Percentiles rank a stretch among this genome's conserved stretches.
Evolutionary conservation across 2,888 invertebrate genomes (phyloP).

Genomic region (Alentia gelatinosa): DNA sequence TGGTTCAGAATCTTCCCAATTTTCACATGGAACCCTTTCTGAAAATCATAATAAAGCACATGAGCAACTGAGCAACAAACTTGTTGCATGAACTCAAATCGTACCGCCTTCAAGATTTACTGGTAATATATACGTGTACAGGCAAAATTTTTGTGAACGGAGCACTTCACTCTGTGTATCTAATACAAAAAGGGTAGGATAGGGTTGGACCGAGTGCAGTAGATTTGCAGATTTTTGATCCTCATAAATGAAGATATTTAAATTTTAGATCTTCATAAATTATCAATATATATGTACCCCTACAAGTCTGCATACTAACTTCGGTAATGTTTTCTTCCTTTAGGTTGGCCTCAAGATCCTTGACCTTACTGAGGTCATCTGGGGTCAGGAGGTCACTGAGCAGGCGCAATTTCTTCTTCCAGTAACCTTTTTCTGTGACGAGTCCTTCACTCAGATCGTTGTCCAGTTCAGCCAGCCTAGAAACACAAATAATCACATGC

Average conservation of each 20-base stretch:
- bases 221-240: not conserved
- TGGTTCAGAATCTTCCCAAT: not conserved
- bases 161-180: too few relatives aligned
- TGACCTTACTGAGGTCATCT: conserved; percentile 62
- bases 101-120: too few relatives aligned
- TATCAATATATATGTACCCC: not conserved
- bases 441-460: conserved; percentile 53
- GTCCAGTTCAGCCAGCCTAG: conserved; percentile 54
- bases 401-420: not conserved
- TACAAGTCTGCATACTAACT: conserved; percentile 63
- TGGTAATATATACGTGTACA: too few relatives aligned
- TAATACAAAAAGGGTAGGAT: too few relatives aligned
- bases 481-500: too few relatives aligned
- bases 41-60: not conserved
- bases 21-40: conserved; percentile 44
- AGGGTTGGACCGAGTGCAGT: too few relatives aligned
- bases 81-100: too few relatives aligned
- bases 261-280: not conserved
- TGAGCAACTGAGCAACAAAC: too few relatives aligned
- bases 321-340: conserved; percentile 73
- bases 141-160: too few relatives aligned
- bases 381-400: not conserved
- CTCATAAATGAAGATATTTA: not conserved
- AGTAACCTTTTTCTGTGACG: conserved; percentile 56
- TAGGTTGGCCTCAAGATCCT: conserved; percentile 67